Evolutionary conservation across 1,140 invertebrate genomes (phyloP), one percentile per base, ranked within the genome.

Genomic region (Ooceraea biroi): DNA sequence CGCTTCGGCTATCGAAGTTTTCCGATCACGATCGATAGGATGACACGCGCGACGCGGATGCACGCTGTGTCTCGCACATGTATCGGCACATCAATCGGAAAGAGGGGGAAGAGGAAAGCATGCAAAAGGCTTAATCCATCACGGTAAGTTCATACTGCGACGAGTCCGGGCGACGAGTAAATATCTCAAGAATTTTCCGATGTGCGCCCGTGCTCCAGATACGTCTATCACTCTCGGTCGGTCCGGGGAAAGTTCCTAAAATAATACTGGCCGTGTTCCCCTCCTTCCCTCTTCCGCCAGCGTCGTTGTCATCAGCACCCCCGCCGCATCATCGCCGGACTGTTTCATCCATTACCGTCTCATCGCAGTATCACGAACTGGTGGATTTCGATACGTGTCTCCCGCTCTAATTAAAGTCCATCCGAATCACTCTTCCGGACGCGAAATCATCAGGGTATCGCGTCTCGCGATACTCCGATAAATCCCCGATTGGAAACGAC

Each of bases 41-140:
- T 41, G 60, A n/a, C 22, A 12, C 36, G 71, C 61, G 55, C 65
- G 19, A 30, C n/a, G 27, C 36, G n/a, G 25, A 17, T 14, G 68
- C 27, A 12, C 71, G 12, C 22, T 72, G 50, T 14, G 11, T 22
- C 36, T 10, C 19, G 25, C 27, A 12, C 5, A 36, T 36, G n/a
- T 58, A 68, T n/a, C 14, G 74, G n/a, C 30, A 63, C 50, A 30
- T 57, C 44, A 58, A 69, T 30, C n/a, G n/a, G n/a, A n/a, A n/a
- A n/a, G 41, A 27, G 27, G 36, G 5, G 60, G 5, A 4, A 14
- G 66, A 36, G 7, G 27, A 22, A 58, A 30, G 22, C 25, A 19
- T 17, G 77, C 73, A 48, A 77, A 66, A 77, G 74, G 74, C 46
- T 77, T 77, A 77, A 77, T 77, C 74, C 74, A 77, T 77, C 74